Base-by-base conservation (phyloP, 2,888 invertebrate genomes). In the Napeogenes inachia region DNA sequence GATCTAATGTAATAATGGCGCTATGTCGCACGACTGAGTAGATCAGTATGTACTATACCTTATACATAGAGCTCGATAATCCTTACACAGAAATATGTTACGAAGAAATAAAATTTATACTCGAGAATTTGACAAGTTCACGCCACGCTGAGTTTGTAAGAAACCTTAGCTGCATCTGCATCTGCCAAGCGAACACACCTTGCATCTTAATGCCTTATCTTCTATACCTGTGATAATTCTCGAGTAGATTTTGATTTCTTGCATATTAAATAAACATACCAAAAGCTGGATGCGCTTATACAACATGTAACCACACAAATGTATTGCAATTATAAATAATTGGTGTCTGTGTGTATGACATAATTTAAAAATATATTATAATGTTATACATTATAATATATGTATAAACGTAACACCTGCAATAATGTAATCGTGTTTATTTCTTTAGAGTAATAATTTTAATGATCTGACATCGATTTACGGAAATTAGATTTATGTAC, bases 11-110 rank as follows among this genome's bases (percentile, higher is more conserved):
- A 38, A 35, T 30, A 46, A 55, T 10, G 10, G 62, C 62, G 62
- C 50, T 13, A 6, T 21, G 10, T 56, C 57, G 63, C 63, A 61
- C 60, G 63, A 60, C 60, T 63, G 63, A 57, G 13, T 60, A 62
- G 59, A 54, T 61, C 45, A 35, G 32, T 13, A 50, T 50, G 50
- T 30, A 50, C 50, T 47, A 30, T 50, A 50, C 21, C 10, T 50
- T 50, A 50, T 4, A 50, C 21, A 50, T 6, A 30, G 50, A 50
- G 30, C 50, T 50, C 50, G 21, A 30, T 50, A 50, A 50, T 50
- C 50, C 50, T 50, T 30, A 50, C 21, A 47, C 50, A 50, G 30
- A 4, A 21, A 30, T 10, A 30, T 50, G 30, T 30, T 50, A 10
- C 21, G 30, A 21, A 50, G 13, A 50, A 50, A 50, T 50, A 21